These are phyloP conservation scores for Stramonita haemastoma DNA, from an alignment of 2,888 invertebrate species.

Conservation along the genomic window DNA sequence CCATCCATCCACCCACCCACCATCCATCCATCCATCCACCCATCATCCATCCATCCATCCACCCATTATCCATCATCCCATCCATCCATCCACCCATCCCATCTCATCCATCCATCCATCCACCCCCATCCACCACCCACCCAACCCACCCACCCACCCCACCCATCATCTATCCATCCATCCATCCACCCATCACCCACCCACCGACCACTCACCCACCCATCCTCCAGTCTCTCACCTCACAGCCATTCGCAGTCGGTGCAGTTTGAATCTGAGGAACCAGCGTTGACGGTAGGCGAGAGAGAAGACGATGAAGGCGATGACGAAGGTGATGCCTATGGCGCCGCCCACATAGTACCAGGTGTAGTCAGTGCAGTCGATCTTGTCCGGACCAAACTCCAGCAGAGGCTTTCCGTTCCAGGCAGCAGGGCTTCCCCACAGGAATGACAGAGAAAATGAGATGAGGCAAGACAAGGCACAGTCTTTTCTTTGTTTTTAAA, in stretches of 20 bases:
- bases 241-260: background rate
- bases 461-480: too few species aligned
- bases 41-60: too few species aligned
- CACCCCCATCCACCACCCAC: too few species aligned
- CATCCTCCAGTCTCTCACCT: background rate
- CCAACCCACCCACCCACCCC: too few species aligned
- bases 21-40: too few species aligned
- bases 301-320: conserved; percentile 19
- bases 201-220: background rate
- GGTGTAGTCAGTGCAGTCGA: conserved; percentile 27
- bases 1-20: too few species aligned
- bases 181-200: too few species aligned
- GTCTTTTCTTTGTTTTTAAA: too few species aligned
- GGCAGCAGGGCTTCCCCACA: conserved; percentile 11
- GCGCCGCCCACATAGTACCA: conserved; percentile 34
- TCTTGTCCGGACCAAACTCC: conserved; percentile 27
- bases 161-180: too few species aligned
- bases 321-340: conserved; percentile 4
- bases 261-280: conserved; percentile 28
- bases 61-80: too few species aligned
- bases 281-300: conserved; percentile 30
- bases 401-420: conserved; percentile 33
- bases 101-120: background rate
- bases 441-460: too few species aligned
- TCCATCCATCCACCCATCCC: too few species aligned